Conservation (phyloP, 2,113 vertebrate species). For the Pomatorhinus ruficollis region DNA sequence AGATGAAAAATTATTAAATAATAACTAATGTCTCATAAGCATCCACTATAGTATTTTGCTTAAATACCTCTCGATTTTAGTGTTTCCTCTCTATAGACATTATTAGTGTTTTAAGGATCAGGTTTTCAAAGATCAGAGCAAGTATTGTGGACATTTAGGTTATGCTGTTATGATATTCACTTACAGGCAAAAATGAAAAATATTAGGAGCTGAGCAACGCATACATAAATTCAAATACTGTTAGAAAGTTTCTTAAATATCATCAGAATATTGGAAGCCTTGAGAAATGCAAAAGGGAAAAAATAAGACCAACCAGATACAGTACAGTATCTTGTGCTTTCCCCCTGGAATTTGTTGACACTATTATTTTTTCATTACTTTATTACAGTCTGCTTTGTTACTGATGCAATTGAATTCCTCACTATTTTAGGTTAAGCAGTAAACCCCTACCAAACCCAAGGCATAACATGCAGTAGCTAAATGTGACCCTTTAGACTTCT, state of each 20-base stretch:
- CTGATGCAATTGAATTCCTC: not conserved
- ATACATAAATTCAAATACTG: not conserved
- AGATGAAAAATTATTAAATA: not conserved
- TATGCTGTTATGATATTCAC: not conserved
- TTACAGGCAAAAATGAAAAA: not conserved
- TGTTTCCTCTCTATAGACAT: not conserved
- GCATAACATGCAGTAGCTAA: not conserved
- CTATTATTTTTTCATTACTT: not conserved
- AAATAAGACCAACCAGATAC: not conserved
- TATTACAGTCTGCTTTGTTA: not conserved
- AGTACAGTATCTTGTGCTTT: not conserved
- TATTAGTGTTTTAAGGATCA: not conserved
- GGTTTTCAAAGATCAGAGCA: not conserved
- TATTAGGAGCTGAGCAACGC: not conserved
- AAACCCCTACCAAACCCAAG: not conserved
- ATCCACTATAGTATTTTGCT: not conserved
- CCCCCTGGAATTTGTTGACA: not conserved
- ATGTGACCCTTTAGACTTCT: not conserved
- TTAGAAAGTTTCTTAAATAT: not conserved
- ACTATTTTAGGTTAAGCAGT: not conserved
- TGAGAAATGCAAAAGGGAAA: not conserved
- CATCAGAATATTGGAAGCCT: not conserved
- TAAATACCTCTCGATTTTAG: not conserved
- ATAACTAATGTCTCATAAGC: not conserved
- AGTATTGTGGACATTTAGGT: not conserved